Percentiles rank a stretch among this genome's conserved stretches.
Conservation (phyloP, 1,140 invertebrate genomes). For the Eueides isabella region DNA sequence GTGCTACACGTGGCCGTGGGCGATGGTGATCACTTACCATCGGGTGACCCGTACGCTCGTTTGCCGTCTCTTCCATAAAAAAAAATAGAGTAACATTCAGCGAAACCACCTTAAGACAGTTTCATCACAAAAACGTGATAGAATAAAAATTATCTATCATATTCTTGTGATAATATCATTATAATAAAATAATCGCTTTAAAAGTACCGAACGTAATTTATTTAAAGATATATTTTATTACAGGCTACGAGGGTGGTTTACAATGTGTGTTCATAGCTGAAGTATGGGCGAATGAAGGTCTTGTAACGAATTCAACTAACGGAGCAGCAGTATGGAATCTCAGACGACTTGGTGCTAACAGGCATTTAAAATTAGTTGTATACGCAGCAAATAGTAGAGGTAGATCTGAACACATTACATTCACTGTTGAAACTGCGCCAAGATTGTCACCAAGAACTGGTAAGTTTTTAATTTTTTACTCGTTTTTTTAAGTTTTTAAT, state of each 20-base stretch:
- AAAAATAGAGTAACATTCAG: too few species aligned
- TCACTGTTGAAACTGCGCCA: slow-evolving; percentile 80
- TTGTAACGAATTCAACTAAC: slow-evolving; percentile 80
- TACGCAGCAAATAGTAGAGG: slow-evolving; percentile 86
- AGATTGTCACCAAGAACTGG: slow-evolving; percentile 65
- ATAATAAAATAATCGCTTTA: too few species aligned
- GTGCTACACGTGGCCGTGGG: too few species aligned
- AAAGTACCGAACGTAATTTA: too few species aligned
- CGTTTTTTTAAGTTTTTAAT: neutral
- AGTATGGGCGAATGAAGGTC: slow-evolving; percentile 81
- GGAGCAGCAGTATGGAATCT: slow-evolving; percentile 80
- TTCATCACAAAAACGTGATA: too few species aligned
- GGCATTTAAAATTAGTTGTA: slow-evolving; percentile 81
- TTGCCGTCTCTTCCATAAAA: too few species aligned
- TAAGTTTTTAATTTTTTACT: slow-evolving; percentile 33
- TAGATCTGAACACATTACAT: slow-evolving; percentile 81
- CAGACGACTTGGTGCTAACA: slow-evolving; percentile 77
- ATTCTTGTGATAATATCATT: too few species aligned
- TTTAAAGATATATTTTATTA: too few species aligned
- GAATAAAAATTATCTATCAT: too few species aligned
- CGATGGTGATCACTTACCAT: too few species aligned
- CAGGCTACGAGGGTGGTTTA: slow-evolving; percentile 94
- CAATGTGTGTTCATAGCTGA: slow-evolving; percentile 92
- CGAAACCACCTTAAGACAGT: too few species aligned
- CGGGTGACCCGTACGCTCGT: too few species aligned